A percentile compares a stretch with the other conserved stretches of the same genome.
These are phyloP conservation scores for Chironomus tepperi DNA, from an alignment of 1,140 invertebrate species.

Conservation along the genomic window DNA sequence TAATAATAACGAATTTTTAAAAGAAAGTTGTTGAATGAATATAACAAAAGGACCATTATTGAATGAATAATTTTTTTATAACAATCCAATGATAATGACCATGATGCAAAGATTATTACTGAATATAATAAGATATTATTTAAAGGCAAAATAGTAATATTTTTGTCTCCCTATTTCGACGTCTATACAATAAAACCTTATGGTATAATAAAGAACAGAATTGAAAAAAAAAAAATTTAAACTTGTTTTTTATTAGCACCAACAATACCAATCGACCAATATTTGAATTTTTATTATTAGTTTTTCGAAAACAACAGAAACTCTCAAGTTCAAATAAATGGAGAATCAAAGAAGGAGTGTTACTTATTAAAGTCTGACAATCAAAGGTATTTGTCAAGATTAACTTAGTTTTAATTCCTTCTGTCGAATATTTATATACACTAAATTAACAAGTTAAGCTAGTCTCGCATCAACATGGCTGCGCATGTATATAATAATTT, in stretches of 20 bases:
- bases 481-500: too few species aligned
- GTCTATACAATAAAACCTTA: not conserved
- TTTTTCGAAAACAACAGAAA: too few species aligned
- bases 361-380: conserved; percentile 2
- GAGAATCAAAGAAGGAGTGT: not conserved
- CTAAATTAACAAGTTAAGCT: too few species aligned
- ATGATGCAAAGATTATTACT: conserved; percentile 16
- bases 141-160: not conserved
- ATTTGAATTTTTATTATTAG: too few species aligned
- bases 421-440: too few species aligned
- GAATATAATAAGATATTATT: not conserved
- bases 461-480: too few species aligned
- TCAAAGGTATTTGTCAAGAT: conserved; percentile 23
- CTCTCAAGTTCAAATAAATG: too few species aligned
- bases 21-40: too few species aligned
- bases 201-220: not conserved
- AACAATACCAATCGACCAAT: not conserved
- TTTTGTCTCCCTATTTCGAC: not conserved
- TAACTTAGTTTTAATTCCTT: conserved; percentile 13
- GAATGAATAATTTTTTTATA: not conserved
- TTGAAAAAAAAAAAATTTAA: not conserved
- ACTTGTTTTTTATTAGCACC: conserved; percentile 17
- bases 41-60: conserved; percentile 6
- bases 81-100: not conserved
- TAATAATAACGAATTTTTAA: not conserved